Base-by-base conservation (phyloP, 2,113 vertebrate species). In the Heterotis niloticus region DNA sequence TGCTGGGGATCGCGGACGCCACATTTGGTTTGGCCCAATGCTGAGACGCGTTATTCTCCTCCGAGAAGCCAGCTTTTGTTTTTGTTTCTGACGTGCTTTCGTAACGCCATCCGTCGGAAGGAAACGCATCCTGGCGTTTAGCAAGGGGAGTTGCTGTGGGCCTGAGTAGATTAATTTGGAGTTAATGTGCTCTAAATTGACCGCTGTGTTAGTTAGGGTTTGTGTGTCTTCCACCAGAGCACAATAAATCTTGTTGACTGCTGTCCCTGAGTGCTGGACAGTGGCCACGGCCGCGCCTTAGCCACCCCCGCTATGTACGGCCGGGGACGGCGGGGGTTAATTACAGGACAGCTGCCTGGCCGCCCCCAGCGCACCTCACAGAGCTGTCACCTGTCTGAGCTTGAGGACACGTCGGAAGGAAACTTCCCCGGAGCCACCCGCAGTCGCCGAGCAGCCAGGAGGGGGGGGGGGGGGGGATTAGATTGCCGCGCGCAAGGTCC, bases 331-430 rank as follows among this genome's bases (percentile, higher is more conserved):
- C 68, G 52, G 44, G 26, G 71, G 91, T 89, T 93, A 91, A 93
- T 92, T 93, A 92, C 87, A 88, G 88, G 90, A 92, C 92, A 92
- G 91, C 90, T 92, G 91, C 89, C 91, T 90, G 90, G 83, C 87
- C 89, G 88, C 86, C 90, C 88, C 84, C 82, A 86, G 87, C 84
- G 83, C 56, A 85, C 88, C 90, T 86, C 73, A 79, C 90, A 87
- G 89, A 91, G 81, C 24, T 24, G 10, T 85, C 80, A 81, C 87
- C 83, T 79, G 82, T 84, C 77, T 23, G 12, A 69, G 54, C 66
- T 18, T 73, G 70, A 73, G 12, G n/a, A 73, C 24, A 23, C 56
- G 70, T 52, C 29, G 11, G 70, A 20, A 44, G 34, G 69, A 62
- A 14, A 62, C 59, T 17, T 3, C 13, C 2, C 34, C 10, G 70